A percentile compares a stretch with the other conserved stretches of the same genome.
These are phyloP conservation scores for Sminthurinus aureus DNA, from an alignment of 2,888 invertebrate genomes.

Conservation along the genomic window DNA sequence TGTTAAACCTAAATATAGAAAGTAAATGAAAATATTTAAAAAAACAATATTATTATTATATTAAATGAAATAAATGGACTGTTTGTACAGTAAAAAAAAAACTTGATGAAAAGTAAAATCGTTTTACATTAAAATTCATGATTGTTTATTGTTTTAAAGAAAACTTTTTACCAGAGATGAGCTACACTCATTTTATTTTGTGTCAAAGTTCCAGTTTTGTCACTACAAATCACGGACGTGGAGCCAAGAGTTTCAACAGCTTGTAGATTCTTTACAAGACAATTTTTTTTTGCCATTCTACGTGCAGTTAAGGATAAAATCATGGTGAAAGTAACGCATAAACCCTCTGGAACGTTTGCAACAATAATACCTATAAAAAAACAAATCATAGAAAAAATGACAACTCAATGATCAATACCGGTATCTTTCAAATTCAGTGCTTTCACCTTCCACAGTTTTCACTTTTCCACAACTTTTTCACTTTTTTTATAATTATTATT, in stretches of 20 bases:
- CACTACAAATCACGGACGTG: constrained; percentile 81
- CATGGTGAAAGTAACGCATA: constrained; percentile 61
- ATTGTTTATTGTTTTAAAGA: background rate
- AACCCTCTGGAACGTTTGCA: constrained; percentile 74
- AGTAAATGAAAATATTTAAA: too few relatives aligned
- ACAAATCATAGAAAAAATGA: too few relatives aligned
- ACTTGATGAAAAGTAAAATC: too few relatives aligned
- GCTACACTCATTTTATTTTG: constrained; percentile 81
- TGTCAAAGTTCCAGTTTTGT: constrained; percentile 77
- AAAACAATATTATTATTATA: too few relatives aligned
- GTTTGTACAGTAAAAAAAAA: too few relatives aligned
- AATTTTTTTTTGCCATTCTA: constrained; percentile 82
- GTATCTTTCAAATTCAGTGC: too few relatives aligned
- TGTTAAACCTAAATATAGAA: constrained; percentile 75
- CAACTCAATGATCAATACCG: too few relatives aligned
- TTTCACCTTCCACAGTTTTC: background rate
- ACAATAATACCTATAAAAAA: constrained; percentile 68
- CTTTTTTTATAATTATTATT: constrained; percentile 68
- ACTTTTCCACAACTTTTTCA: background rate
- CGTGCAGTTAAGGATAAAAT: constrained; percentile 80
- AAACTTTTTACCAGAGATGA: constrained; percentile 69
- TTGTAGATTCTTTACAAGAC: constrained; percentile 80
- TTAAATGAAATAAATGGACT: too few relatives aligned
- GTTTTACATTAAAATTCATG: too few relatives aligned
- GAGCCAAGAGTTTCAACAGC: constrained; percentile 82